Evolutionary conservation across 2,113 vertebrate genomes (phyloP).

Genomic region (Junco hyemalis): DNA sequence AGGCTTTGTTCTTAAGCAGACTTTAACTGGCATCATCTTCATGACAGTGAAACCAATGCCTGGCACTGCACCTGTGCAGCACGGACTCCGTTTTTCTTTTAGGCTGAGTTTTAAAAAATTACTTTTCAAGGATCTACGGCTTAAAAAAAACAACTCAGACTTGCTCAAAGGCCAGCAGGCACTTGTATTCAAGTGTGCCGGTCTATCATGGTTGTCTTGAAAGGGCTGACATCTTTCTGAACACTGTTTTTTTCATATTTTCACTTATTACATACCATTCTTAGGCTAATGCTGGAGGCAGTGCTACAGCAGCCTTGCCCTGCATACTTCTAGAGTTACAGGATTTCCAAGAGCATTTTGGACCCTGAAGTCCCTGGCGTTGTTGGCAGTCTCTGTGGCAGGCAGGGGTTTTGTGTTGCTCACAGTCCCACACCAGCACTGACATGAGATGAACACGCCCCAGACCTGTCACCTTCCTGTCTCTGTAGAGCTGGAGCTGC

Average conservation of each 20-base stretch:
- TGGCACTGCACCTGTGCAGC: neutral
- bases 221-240: neutral
- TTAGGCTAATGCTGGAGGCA: neutral
- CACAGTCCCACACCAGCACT: neutral
- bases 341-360: neutral
- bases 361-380: rapidly evolving
- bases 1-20: neutral
- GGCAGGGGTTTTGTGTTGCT: neutral
- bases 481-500: neutral
- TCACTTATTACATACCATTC: neutral
- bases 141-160: neutral
- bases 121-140: neutral
- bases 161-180: neutral
- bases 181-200: neutral
- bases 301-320: neutral
- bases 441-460: rapidly evolving
- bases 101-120: neutral
- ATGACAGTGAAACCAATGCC: neutral
- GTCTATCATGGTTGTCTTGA: neutral
- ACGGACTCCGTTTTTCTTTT: rapidly evolving
- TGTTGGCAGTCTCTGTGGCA: neutral
- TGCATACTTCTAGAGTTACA: neutral
- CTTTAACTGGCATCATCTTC: neutral
- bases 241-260: neutral
- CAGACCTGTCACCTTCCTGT: neutral